Conservation (phyloP, 2,888 invertebrate genomes). For the Balanococcus diminutus region DNA sequence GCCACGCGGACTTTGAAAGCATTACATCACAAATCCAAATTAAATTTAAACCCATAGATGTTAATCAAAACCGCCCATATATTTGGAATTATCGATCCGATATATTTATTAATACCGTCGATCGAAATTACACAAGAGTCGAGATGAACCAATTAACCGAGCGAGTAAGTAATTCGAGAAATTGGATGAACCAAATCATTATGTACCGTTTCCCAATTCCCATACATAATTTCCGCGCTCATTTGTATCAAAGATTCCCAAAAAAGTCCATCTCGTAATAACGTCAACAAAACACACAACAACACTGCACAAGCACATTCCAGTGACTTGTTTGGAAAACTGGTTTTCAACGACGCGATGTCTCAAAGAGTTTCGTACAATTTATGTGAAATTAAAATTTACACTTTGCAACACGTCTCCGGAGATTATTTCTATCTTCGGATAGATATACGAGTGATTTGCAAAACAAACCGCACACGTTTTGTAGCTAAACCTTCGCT, state of each 20-base stretch:
- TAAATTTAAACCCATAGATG: background rate
- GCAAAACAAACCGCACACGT: background rate
- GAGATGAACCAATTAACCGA: background rate
- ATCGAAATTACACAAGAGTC: background rate
- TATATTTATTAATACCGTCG: background rate
- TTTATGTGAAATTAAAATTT: background rate
- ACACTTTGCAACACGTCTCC: background rate
- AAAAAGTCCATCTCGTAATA: background rate
- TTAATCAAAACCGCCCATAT: conserved; percentile 23
- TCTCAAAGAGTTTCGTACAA: background rate
- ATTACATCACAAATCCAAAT: conserved; percentile 34
- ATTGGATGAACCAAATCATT: background rate
- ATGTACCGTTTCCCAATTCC: background rate
- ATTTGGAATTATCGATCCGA: background rate
- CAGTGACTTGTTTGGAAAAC: background rate
- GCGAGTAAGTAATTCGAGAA: background rate
- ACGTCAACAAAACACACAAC: background rate
- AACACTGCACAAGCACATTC: background rate
- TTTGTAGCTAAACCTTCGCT: no score
- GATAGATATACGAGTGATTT: background rate
- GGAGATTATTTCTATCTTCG: background rate
- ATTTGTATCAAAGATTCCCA: background rate
- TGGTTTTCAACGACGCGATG: background rate
- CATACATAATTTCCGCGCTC: background rate
- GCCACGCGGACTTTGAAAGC: background rate